Evolutionary conservation across 2,888 invertebrate genomes (phyloP).

Genomic region (Oscheius onirici): DNA sequence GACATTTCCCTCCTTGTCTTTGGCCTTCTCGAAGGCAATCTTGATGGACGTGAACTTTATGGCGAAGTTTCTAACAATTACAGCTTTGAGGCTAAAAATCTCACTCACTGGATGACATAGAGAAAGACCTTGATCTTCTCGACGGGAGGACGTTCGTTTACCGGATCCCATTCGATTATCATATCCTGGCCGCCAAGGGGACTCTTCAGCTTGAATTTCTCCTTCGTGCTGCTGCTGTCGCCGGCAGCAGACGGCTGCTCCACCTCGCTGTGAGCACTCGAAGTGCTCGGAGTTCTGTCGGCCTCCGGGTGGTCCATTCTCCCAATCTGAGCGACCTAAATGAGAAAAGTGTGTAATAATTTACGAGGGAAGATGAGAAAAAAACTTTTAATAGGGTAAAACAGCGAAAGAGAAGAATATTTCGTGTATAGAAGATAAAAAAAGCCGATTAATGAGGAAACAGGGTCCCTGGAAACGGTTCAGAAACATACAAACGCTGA

Average conservation of each 20-base stretch:
- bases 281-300: slow-evolving; percentile 14
- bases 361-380: background rate
- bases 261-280: slow-evolving; percentile 6
- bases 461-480: too few species aligned
- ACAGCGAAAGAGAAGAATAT: too few species aligned
- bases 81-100: background rate
- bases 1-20: background rate
- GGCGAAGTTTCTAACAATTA: background rate
- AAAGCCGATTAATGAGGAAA: too few species aligned
- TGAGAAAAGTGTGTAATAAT: background rate
- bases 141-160: background rate
- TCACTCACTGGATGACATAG: background rate
- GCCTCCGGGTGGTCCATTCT: slow-evolving; percentile 15
- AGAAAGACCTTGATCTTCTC: background rate
- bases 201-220: slow-evolving; percentile 10
- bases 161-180: background rate
- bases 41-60: background rate
- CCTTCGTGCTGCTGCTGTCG: too few species aligned
- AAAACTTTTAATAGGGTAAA: too few species aligned
- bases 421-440: too few species aligned
- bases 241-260: background rate
- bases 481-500: too few species aligned
- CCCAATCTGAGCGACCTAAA: background rate
- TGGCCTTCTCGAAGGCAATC: background rate
- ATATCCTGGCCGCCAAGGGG: slow-evolving; percentile 17